phyloP scores from a whole-genome alignment of 2,797 vertebrate genomes.

The Petrocephalus schoutedeni region DNA sequence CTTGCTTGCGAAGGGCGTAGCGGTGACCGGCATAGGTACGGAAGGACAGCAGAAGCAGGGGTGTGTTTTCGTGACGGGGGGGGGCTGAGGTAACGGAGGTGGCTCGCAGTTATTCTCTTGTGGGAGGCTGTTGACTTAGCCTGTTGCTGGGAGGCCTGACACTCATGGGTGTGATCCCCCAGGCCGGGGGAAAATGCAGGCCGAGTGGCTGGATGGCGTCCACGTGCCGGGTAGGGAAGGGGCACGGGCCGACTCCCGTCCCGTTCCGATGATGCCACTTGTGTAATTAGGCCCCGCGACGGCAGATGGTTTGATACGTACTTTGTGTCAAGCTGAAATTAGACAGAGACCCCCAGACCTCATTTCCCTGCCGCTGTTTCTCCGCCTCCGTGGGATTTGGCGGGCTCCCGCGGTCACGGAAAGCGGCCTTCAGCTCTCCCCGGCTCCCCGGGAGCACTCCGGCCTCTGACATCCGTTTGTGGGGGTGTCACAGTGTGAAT shows the following conservation, averaged over 20 bases:
- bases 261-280: slow-evolving; percentile 41
- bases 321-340: slow-evolving; percentile 26
- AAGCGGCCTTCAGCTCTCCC: slow-evolving; percentile 2
- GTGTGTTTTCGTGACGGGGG: not conserved
- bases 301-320: slow-evolving; percentile 14
- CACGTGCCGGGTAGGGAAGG: slow-evolving; percentile 28
- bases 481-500: not conserved
- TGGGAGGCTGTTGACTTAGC: slow-evolving; percentile 13
- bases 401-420: slow-evolving; percentile 36
- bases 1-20: not conserved
- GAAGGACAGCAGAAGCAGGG: not conserved
- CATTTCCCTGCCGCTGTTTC: slow-evolving; percentile 40
- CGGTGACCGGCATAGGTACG: not conserved
- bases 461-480: not conserved
- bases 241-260: slow-evolving; percentile 33
- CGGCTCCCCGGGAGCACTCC: not conserved
- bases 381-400: slow-evolving; percentile 37
- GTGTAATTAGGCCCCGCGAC: slow-evolving; percentile 36
- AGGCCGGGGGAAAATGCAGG: not conserved
- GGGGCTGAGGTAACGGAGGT: not conserved
- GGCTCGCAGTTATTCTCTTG: not conserved
- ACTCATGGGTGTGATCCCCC: not conserved
- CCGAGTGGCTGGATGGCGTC: not conserved
- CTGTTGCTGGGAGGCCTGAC: not conserved
- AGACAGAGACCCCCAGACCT: slow-evolving; percentile 42